Base-by-base conservation (phyloP, 2,797 vertebrate genomes). In the Psittacula echo region DNA sequence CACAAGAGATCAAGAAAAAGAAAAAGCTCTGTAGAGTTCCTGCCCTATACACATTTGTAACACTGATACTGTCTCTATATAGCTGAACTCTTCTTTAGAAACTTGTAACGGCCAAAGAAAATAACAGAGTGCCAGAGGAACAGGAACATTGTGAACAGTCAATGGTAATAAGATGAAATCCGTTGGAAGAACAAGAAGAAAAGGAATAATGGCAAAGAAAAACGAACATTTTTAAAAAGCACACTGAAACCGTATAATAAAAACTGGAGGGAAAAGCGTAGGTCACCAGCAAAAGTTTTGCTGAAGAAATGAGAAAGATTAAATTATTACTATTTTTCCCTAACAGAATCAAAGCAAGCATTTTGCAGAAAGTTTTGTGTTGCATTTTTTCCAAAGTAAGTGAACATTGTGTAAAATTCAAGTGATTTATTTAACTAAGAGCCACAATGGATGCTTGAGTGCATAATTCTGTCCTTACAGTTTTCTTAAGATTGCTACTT, bases 241-340 rank as follows among this genome's bases (percentile, higher is more conserved):
- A 34, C 58, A 87, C 19, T 41, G 62, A 83, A 66, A 76, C 45
- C 3, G 5, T 30, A 21, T 61, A 75, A 75, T 83, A 91, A 75
- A 91, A 96, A 94, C 3, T 24, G 7, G 10, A 47, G 21, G n/a
- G 10, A 22, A 44, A 53, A 84, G 65, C 67, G 90, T 54, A 77
- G 75, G 70, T 96, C 86, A 80, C 60, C 34, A 93, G 75, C 13
- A 89, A 92, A 96, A 94, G 44, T 92, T 95, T 82, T 65, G 67
- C 29, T 58, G 47, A 92, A 83, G 48, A 83, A 65, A 11, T 32
- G 37, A 89, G 45, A 56, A 90, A 74, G 23, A 77, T 78, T 1
- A 83, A 87, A 89, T 87, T 50, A 29, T 45, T 51, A 34, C 9
- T 39, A 6, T 24, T 79, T 87, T 87, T 60, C 16, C 13, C 14